A percentile compares a stretch with the other conserved stretches of the same genome.
Conservation (phyloP, 1,140 invertebrate species). For the Pseudachorutes palmiensis region DNA sequence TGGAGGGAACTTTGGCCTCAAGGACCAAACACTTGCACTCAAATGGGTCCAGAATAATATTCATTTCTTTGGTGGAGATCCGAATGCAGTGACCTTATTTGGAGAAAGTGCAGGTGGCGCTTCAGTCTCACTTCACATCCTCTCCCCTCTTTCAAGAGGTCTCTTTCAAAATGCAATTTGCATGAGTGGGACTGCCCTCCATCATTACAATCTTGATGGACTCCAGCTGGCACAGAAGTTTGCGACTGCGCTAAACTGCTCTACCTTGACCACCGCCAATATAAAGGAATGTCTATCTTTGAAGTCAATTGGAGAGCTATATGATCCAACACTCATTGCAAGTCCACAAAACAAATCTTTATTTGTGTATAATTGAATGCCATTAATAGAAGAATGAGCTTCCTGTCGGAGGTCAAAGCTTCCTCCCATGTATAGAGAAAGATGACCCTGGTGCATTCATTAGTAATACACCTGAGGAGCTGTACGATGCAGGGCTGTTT, state of each 20-base stretch:
- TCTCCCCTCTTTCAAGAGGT: conserved; percentile 61
- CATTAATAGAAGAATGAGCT: not conserved
- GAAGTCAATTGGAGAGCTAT: too few relatives aligned
- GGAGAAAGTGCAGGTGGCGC: conserved; percentile 63
- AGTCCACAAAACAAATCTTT: not conserved
- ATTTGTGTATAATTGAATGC: too few relatives aligned
- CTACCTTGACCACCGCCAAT: not conserved
- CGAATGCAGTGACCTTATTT: conserved; percentile 56
- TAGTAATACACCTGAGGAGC: not conserved
- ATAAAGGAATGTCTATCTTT: not conserved
- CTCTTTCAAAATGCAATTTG: conserved; percentile 18
- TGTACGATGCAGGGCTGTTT: not conserved
- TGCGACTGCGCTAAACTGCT: not conserved
- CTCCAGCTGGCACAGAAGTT: not conserved
- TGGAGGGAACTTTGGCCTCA: conserved; percentile 23
- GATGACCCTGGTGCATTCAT: not conserved
- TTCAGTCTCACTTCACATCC: conserved; percentile 52
- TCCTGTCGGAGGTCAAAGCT: not conserved
- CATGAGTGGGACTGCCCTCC: conserved; percentile 12
- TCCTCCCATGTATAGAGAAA: too few relatives aligned
- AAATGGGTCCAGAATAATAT: conserved; percentile 43
- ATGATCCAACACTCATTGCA: too few relatives aligned
- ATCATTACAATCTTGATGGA: conserved; percentile 20
- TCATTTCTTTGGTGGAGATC: conserved; percentile 63
- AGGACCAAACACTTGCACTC: conserved; percentile 21